Conservation (phyloP, 1,140 invertebrate genomes). For the Tetramorium simillimum region DNA sequence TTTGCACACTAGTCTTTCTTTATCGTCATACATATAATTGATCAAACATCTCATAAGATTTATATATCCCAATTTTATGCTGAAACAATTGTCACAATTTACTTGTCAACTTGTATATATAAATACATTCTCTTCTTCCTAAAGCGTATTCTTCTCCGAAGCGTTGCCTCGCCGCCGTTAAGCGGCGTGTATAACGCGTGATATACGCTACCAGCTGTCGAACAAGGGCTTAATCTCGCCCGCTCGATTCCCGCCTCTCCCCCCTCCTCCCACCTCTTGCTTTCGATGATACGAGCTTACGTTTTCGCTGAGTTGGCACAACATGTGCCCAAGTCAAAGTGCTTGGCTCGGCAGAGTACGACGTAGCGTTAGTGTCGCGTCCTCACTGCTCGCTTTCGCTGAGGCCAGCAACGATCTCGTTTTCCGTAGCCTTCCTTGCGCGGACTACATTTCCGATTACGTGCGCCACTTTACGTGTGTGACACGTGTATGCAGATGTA, state of each 20-base stretch:
- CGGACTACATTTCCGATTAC: slow-evolving; percentile 81
- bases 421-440: slow-evolving; percentile 78
- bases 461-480: slow-evolving; percentile 22
- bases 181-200: slow-evolving; percentile 63
- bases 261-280: slow-evolving; percentile 68
- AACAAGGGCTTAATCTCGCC: slow-evolving; percentile 78
- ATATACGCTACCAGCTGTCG: slow-evolving; percentile 79
- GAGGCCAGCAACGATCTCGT: slow-evolving; percentile 82
- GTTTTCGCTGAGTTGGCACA: slow-evolving; percentile 85
- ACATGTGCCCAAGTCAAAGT: slow-evolving; percentile 84
- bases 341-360: slow-evolving; percentile 82
- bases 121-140: slow-evolving; percentile 40
- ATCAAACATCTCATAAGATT: background rate
- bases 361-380: slow-evolving; percentile 66
- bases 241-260: slow-evolving; percentile 20
- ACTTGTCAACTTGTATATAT: background rate
- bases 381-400: slow-evolving; percentile 77
- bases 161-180: slow-evolving; percentile 14
- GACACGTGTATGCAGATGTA: background rate
- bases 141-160: slow-evolving; percentile 39
- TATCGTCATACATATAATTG: background rate
- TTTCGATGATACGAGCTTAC: slow-evolving; percentile 81
- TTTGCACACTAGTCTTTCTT: background rate
- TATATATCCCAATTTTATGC: background rate
- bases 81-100: background rate